Evolutionary conservation across 2,797 vertebrate genomes (phyloP), one percentile per base, ranked within the genome.

Genomic region (Sitta carolinensis): DNA sequence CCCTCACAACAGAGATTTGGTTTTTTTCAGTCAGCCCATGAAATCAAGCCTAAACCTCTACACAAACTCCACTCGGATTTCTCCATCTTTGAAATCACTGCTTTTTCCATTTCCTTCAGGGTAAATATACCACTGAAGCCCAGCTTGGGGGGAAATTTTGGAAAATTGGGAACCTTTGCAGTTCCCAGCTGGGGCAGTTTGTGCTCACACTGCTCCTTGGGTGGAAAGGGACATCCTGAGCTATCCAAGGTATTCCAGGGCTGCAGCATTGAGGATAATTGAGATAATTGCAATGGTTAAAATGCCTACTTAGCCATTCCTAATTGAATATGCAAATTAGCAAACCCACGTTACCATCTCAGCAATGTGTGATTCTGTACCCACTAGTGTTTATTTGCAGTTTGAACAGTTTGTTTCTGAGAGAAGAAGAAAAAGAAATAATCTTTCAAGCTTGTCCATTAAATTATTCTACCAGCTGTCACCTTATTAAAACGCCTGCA

Each of bases 341-440:
- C 93, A 96, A 93, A 40, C 85, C 75, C 75, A 87, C 76, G 95
- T 89, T 91, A 93, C 55, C 81, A 80, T 90, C 81, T 77, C 87
- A 84, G 77, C 88, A 96, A 94, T 88, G 90, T 91, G 85, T 84
- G 94, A 91, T 69, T 89, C 83, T 95, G 82, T 87, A 93, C 92
- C 81, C 90, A 88, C 88, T 84, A 66, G 84, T 89, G 76, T 97
- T 97, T 96, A 95, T 95, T 95, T 96, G 94, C 92, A 92, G 91
- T 94, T 78, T 93, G 83, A 96, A 95, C 93, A 95, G 77, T 95
- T 95, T 91, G 78, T 92, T 96, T 96, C 94, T 95, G 76, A 51
- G 86, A 90, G 75, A 67, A 83, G 47, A 55, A 58, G 43, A 70
- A 92, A 61, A 40, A 50, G n/a, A 63, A 94, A 93, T 92, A 84